A percentile compares a stretch with the other conserved stretches of the same genome.
phyloP scores from a whole-genome alignment of 2,888 invertebrate species.

The Leptarthrus brevirostris region DNA sequence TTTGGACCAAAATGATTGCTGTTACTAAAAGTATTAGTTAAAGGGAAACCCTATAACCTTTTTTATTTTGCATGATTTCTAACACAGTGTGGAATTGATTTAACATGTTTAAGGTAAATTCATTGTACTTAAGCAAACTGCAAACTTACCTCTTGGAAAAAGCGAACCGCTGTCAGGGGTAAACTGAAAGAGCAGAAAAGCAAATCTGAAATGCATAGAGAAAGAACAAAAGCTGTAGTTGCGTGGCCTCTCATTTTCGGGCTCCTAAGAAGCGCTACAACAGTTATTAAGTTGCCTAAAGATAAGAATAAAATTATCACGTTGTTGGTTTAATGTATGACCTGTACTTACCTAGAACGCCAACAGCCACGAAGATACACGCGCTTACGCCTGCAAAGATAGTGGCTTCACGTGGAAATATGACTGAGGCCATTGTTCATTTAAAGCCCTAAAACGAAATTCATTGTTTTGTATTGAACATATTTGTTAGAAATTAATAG shows the following conservation, averaged over 20 bases:
- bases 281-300: conserved; percentile 84
- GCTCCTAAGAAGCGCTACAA: conserved; percentile 81
- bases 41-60: no score
- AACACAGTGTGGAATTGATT: no score
- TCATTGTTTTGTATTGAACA: no score
- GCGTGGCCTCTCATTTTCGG: conserved; percentile 84
- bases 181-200: conserved; percentile 86
- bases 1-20: no score
- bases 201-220: conserved; percentile 86
- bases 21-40: no score
- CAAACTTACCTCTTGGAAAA: conserved; percentile 74
- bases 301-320: neutral
- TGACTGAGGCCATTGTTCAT: no score
- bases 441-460: no score
- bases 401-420: conserved; percentile 80
- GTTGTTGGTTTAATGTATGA: no score
- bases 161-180: conserved; percentile 85
- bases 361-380: conserved; percentile 81
- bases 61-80: no score
- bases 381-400: conserved; percentile 83
- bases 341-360: conserved; percentile 81
- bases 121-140: neutral
- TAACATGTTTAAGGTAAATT: neutral
- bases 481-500: no score
- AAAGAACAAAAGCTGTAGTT: conserved; percentile 88